Evolutionary conservation across 2,797 vertebrate genomes (phyloP).

Genomic region (Kryptolebias ocellatus): DNA sequence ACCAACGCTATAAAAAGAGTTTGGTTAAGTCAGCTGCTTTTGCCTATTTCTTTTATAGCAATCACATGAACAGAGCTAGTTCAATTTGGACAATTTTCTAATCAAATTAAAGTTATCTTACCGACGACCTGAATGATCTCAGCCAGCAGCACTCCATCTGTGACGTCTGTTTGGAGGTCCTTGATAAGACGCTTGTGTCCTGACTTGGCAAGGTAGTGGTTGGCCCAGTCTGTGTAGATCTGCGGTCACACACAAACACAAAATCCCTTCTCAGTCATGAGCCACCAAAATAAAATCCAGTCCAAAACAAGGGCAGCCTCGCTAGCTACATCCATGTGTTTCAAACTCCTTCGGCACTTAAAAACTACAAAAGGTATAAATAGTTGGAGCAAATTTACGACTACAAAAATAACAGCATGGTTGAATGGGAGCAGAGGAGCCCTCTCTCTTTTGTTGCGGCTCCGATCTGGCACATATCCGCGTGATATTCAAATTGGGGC

Average conservation of each 20-base stretch:
- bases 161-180: slow-evolving; percentile 96
- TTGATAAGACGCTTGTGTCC: slow-evolving; percentile 96
- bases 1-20: background rate
- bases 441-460: slow-evolving; percentile 76
- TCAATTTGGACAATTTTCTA: background rate
- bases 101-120: slow-evolving; percentile 73
- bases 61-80: background rate
- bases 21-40: background rate
- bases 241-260: slow-evolving; percentile 72
- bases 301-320: slow-evolving; percentile 23
- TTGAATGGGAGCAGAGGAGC: slow-evolving; percentile 69
- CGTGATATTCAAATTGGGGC: slow-evolving; percentile 86
- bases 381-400: slow-evolving; percentile 65
- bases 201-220: slow-evolving; percentile 96
- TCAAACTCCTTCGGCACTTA: slow-evolving; percentile 68
- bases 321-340: slow-evolving; percentile 41
- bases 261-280: slow-evolving; percentile 24
- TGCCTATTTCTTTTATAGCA: background rate
- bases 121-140: slow-evolving; percentile 99
- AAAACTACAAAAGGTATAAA: slow-evolving; percentile 69
- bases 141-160: slow-evolving; percentile 94
- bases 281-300: slow-evolving; percentile 32
- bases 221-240: slow-evolving; percentile 99
- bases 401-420: slow-evolving; percentile 73
- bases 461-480: slow-evolving; percentile 75